phyloP scores from a whole-genome alignment of 2,797 vertebrate species.

The Channa striata region DNA sequence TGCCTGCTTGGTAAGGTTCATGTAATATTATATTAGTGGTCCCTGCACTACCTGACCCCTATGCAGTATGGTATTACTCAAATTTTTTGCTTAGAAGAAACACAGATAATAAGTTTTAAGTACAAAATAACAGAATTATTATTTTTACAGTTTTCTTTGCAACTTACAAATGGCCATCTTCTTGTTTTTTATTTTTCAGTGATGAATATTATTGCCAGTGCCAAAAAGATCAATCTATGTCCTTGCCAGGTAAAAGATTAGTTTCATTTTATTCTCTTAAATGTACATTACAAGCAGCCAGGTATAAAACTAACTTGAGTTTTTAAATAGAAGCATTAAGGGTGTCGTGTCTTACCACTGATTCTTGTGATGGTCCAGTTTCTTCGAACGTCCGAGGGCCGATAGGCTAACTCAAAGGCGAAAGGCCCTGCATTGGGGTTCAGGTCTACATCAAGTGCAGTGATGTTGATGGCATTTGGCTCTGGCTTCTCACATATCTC shows the following conservation, averaged over 20 bases:
- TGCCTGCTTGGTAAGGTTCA: constrained; percentile 43
- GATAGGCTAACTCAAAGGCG: constrained; percentile 92
- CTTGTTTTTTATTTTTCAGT: not conserved
- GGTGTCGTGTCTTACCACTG: constrained; percentile 84
- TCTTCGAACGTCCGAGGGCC: constrained; percentile 88
- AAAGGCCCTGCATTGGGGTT: constrained; percentile 96
- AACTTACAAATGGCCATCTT: constrained; percentile 6
- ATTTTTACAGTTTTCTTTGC: not conserved
- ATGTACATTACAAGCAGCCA: constrained; percentile 1
- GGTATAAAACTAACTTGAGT: not conserved
- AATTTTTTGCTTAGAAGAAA: constrained; percentile 8
- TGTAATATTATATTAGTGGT: constrained; percentile 20
- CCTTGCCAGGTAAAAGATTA: constrained; percentile 17
- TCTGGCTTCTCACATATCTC: constrained; percentile 94
- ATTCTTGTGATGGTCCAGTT: constrained; percentile 97
- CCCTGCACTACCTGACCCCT: constrained; percentile 36
- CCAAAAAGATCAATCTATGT: constrained; percentile 15
- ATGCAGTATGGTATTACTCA: constrained; percentile 6
- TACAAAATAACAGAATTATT: constrained; percentile 5
- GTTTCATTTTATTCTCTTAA: constrained; percentile 2
- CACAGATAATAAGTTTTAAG: constrained; percentile 34
- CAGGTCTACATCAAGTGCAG: constrained; percentile 93
- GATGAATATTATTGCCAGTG: not conserved
- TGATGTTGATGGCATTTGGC: constrained; percentile 96
- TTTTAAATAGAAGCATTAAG: not conserved